These are phyloP conservation scores for Schizothorax lantsangensis DNA, from an alignment of 2,797 vertebrate genomes.

Conservation along the genomic window DNA sequence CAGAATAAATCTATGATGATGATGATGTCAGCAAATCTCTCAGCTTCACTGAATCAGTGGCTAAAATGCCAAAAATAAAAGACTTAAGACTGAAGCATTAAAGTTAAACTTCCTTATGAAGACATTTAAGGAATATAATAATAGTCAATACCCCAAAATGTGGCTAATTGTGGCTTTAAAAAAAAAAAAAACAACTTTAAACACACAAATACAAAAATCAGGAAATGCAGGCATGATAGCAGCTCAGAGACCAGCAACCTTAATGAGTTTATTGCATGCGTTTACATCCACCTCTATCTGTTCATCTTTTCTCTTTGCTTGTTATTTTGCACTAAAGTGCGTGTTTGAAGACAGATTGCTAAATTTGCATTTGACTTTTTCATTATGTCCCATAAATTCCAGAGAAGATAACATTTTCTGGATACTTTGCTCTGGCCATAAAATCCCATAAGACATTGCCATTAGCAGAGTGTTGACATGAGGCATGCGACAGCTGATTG, in stretches of 20 bases:
- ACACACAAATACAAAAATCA: neutral
- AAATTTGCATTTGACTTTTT: slow-evolving; percentile 20
- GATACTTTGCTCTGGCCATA: slow-evolving; percentile 58
- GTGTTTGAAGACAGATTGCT: slow-evolving; percentile 33
- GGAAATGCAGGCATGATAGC: neutral
- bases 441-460: slow-evolving; percentile 66
- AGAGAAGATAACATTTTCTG: slow-evolving; percentile 52
- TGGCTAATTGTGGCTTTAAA: too few species aligned
- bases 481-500: slow-evolving; percentile 64
- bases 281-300: slow-evolving; percentile 4
- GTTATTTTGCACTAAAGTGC: slow-evolving; percentile 16
- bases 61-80: neutral
- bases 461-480: slow-evolving; percentile 64
- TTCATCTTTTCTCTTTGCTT: slow-evolving; percentile 24
- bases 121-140: neutral
- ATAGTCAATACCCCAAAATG: neutral
- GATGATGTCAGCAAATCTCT: slow-evolving; percentile 17
- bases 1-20: slow-evolving; percentile 32
- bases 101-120: neutral
- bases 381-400: slow-evolving; percentile 52
- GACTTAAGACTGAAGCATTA: neutral
- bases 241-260: neutral
- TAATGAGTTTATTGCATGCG: neutral
- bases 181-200: neutral
- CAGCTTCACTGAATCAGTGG: neutral